Conservation (phyloP, 1,140 invertebrate species). For the Akabosia matsudoensis region DNA sequence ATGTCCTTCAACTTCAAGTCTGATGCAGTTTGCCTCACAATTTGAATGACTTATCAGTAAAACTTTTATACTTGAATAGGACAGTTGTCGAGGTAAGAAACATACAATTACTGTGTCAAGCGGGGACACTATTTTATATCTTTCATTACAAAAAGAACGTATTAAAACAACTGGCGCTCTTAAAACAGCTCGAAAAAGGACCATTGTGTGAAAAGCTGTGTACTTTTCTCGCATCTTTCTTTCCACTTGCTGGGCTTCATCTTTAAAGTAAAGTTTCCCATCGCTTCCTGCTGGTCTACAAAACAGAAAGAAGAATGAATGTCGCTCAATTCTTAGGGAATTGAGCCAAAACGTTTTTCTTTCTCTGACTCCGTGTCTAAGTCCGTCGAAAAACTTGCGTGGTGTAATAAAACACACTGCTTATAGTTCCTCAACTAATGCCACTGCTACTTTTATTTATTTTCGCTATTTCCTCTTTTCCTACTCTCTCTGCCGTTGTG, state of each 20-base stretch:
- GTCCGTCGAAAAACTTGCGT: not conserved
- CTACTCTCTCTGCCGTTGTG: not conserved
- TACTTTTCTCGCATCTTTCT: too few species aligned
- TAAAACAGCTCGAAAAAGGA: too few species aligned
- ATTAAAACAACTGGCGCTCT: too few species aligned
- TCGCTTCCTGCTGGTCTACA: not conserved
- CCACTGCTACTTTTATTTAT: not conserved
- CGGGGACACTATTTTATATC: too few species aligned
- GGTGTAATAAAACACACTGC: slow-evolving; percentile 3
- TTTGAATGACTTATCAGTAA: not conserved
- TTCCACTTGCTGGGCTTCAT: not conserved
- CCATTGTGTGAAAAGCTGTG: too few species aligned
- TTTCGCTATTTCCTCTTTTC: not conserved
- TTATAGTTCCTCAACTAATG: not conserved
- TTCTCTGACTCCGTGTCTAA: not conserved
- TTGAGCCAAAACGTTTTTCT: slow-evolving; percentile 11
- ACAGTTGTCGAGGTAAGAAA: too few species aligned
- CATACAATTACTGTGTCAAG: too few species aligned
- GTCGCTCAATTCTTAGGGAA: slow-evolving; percentile 15
- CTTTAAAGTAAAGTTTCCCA: too few species aligned
- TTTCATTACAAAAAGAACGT: too few species aligned
- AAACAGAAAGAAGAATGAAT: not conserved
- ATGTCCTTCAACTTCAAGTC: too few species aligned
- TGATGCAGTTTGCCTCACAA: not conserved
- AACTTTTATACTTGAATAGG: too few species aligned